Evolutionary conservation across 2,888 invertebrate genomes (phyloP).

Genomic region (Baccha elongata): DNA sequence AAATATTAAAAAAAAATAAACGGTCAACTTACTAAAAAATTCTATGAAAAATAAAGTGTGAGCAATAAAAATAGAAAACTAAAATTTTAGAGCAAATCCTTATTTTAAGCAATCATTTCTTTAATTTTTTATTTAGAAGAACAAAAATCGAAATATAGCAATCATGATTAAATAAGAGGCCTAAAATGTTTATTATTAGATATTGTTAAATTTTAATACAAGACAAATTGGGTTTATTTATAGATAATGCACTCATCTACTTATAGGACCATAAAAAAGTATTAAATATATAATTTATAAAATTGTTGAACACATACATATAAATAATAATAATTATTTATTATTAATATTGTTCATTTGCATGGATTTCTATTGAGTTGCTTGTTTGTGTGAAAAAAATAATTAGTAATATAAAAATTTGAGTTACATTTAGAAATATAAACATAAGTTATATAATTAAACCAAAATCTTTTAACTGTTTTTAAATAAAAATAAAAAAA

Average conservation of each 20-base stretch:
- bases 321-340: constrained; percentile 9
- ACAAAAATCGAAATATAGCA: neutral
- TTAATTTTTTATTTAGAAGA: too few species aligned
- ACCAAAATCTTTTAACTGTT: neutral
- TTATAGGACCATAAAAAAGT: constrained; percentile 52
- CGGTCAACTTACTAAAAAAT: too few species aligned
- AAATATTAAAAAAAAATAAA: too few species aligned
- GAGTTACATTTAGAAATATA: too few species aligned
- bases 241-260: constrained; percentile 49
- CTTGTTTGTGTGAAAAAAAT: too few species aligned
- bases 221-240: constrained; percentile 29
- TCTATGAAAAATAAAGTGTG: too few species aligned
- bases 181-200: constrained; percentile 33
- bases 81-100: too few species aligned
- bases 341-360: constrained; percentile 24
- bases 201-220: constrained; percentile 6
- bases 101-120: too few species aligned
- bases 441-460: too few species aligned
- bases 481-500: neutral
- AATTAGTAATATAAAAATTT: too few species aligned
- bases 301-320: constrained; percentile 51
- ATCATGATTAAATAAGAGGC: constrained; percentile 21
- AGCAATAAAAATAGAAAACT: too few species aligned
- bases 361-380: constrained; percentile 38
- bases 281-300: constrained; percentile 54